Evolutionary conservation across 1,140 invertebrate species (phyloP).

Genomic region (Pseudachorutes palmiensis): DNA sequence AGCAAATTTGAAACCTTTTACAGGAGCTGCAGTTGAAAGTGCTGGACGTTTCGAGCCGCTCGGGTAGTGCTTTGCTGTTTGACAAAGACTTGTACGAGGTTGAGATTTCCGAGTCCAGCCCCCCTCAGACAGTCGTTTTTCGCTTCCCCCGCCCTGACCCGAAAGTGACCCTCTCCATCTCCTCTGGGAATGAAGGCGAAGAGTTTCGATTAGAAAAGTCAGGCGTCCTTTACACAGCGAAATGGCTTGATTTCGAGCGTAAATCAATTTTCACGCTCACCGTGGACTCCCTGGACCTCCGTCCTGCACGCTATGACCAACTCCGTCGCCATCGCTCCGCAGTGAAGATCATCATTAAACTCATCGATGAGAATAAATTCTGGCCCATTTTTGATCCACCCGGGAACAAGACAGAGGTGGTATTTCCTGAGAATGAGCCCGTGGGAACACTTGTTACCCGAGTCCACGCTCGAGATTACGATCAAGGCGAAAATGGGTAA

Average conservation of each 20-base stretch:
- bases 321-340: slow-evolving; percentile 33
- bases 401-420: slow-evolving; percentile 39
- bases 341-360: slow-evolving; percentile 40
- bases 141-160: slow-evolving; percentile 75
- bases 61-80: slow-evolving; percentile 81
- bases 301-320: slow-evolving; percentile 26
- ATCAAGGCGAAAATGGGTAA: slow-evolving; percentile 81
- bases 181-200: slow-evolving; percentile 80
- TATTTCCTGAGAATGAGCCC: slow-evolving; percentile 74
- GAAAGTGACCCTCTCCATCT: slow-evolving; percentile 78
- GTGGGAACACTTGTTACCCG: slow-evolving; percentile 70
- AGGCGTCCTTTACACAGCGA: slow-evolving; percentile 78
- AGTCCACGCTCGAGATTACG: slow-evolving; percentile 64
- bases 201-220: slow-evolving; percentile 80
- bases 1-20: background rate
- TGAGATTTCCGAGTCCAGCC: slow-evolving; percentile 76
- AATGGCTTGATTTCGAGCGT: slow-evolving; percentile 74
- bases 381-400: slow-evolving; percentile 8
- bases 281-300: slow-evolving; percentile 46
- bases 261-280: slow-evolving; percentile 83
- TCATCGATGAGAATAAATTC: slow-evolving; percentile 42
- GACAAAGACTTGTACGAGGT: slow-evolving; percentile 79
- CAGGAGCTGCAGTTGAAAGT: slow-evolving; percentile 36
- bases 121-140: slow-evolving; percentile 77
- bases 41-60: too few species aligned